Conservation (phyloP, 2,888 invertebrate species). For the Ernsta delagoae region DNA sequence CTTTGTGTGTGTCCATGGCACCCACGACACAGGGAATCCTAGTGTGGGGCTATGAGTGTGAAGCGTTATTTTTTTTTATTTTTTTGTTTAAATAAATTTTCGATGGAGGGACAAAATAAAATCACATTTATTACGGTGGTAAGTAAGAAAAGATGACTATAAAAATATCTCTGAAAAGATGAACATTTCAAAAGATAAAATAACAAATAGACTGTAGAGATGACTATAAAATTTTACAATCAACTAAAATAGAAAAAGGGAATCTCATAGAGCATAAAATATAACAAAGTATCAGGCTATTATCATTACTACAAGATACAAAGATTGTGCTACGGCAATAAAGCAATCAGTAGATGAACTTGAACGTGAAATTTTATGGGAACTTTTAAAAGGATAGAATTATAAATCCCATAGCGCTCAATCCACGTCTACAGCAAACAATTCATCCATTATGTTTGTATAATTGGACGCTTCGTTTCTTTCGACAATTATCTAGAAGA, state of each 20-base stretch:
- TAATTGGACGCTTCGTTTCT: slow-evolving; percentile 34
- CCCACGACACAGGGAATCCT: no score
- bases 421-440: slow-evolving; percentile 32
- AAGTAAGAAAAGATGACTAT: no score
- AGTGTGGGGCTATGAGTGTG: no score
- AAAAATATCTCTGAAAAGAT: no score
- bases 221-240: slow-evolving; percentile 7
- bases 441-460: slow-evolving; percentile 33
- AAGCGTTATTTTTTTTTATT: no score
- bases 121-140: no score
- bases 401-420: slow-evolving; percentile 24
- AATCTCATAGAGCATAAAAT: not conserved
- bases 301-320: slow-evolving; percentile 5
- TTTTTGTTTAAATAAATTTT: no score
- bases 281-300: not conserved
- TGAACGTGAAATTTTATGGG: slow-evolving; percentile 28
- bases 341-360: slow-evolving; percentile 30
- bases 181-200: no score
- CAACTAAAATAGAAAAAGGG: slow-evolving; percentile 11
- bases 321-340: slow-evolving; percentile 16
- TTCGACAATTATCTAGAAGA: slow-evolving; percentile 35
- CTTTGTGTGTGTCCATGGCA: no score
- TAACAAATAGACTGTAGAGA: no score
- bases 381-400: slow-evolving; percentile 32
- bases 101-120: no score